Evolutionary conservation across 2,888 invertebrate genomes (phyloP).

Genomic region (Tortrix viridana): DNA sequence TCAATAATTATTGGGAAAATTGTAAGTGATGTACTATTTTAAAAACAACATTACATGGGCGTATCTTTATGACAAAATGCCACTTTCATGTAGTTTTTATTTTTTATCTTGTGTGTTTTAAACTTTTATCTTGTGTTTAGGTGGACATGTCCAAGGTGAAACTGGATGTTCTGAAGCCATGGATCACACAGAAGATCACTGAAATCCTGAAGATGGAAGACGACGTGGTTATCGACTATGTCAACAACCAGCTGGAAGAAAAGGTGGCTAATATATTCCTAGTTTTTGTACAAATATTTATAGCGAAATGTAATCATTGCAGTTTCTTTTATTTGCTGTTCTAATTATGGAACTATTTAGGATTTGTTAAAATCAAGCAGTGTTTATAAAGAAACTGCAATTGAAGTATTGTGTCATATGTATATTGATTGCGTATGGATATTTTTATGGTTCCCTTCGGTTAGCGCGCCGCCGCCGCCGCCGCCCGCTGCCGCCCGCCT

Average conservation of each 20-base stretch:
- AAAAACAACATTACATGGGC: too few relatives aligned
- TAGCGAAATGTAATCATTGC: slow-evolving; percentile 80
- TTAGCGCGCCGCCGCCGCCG: slow-evolving; percentile 76
- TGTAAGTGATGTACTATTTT: too few relatives aligned
- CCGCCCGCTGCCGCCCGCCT: slow-evolving; percentile 62
- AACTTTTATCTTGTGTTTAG: slow-evolving; percentile 56
- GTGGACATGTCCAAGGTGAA: slow-evolving; percentile 99
- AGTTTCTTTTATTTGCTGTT: slow-evolving; percentile 67
- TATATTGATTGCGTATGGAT: slow-evolving; percentile 84
- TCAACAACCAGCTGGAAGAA: slow-evolving; percentile 98
- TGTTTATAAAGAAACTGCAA: slow-evolving; percentile 74
- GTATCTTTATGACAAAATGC: too few relatives aligned
- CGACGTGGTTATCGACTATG: slow-evolving; percentile 99
- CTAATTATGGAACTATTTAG: not conserved
- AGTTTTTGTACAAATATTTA: slow-evolving; percentile 51
- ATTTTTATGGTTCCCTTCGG: slow-evolving; percentile 83
- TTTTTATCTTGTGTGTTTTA: too few relatives aligned
- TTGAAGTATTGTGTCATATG: slow-evolving; percentile 75
- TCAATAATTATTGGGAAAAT: too few relatives aligned
- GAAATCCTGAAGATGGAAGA: slow-evolving; percentile 99
- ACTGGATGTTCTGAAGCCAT: slow-evolving; percentile 98
- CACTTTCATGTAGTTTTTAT: too few relatives aligned
- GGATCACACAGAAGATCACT: slow-evolving; percentile 98
- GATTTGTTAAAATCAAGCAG: slow-evolving; percentile 13
- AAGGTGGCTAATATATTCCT: slow-evolving; percentile 86